Evolutionary conservation across 1,140 invertebrate species (phyloP).

Genomic region (Solenopsis invicta): DNA sequence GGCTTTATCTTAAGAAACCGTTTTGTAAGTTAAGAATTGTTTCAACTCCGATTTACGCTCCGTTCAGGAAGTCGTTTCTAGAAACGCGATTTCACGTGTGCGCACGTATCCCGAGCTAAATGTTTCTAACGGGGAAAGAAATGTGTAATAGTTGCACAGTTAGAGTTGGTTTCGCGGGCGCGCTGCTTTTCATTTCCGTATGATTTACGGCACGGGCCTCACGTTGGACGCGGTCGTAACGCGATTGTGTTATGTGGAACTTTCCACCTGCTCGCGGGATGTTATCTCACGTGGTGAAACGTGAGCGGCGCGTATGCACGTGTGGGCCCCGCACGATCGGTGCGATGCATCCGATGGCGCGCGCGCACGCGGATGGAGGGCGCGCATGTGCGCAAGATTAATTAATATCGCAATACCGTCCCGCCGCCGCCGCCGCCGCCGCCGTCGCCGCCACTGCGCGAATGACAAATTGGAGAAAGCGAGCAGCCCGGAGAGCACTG

Average conservation of each 20-base stretch:
- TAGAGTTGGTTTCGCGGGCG: conserved; percentile 10
- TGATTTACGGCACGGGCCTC: conserved; percentile 46
- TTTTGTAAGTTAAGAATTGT: background rate
- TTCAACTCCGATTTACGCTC: background rate
- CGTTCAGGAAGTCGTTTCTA: background rate
- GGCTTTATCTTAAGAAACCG: background rate
- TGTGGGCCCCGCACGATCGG: conserved; percentile 8
- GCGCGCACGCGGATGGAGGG: conserved; percentile 70
- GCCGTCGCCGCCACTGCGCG: conserved; percentile 53
- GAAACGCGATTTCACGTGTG: conserved; percentile 2
- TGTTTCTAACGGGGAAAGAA: background rate
- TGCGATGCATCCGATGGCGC: conserved; percentile 38
- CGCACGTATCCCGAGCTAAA: background rate
- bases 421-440: conserved; percentile 54
- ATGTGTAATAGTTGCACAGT: conserved; percentile 17
- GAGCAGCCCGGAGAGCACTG: conserved; percentile 71
- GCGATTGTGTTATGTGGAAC: conserved; percentile 60
- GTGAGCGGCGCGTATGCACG: conserved; percentile 50
- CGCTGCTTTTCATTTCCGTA: conserved; percentile 39
- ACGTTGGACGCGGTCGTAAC: conserved; percentile 44
- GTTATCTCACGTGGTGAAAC: conserved; percentile 72
- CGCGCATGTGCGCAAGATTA: conserved; percentile 73
- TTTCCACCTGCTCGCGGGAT: conserved; percentile 67
- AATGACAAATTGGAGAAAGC: conserved; percentile 83
- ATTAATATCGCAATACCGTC: conserved; percentile 81